Conservation (phyloP, 2,113 vertebrate species). For the Otus sunia region DNA sequence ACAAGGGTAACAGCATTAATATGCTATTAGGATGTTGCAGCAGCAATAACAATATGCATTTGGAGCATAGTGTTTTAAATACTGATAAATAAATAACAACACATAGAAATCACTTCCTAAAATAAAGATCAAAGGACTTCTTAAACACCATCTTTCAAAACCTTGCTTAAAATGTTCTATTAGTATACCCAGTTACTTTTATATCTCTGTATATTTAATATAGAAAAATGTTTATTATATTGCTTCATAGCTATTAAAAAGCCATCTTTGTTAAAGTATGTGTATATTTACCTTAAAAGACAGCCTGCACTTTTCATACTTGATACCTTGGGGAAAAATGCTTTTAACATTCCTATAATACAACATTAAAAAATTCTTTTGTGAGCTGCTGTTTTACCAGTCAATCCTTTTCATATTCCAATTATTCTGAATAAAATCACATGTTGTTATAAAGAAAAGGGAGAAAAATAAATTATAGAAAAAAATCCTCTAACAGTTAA, state of each 20-base stretch:
- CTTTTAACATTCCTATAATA: neutral
- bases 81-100: neutral
- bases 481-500: neutral
- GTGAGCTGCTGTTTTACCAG: neutral
- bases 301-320: neutral
- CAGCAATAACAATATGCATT: neutral
- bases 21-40: neutral
- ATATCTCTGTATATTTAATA: neutral
- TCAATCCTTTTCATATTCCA: neutral
- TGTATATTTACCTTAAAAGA: neutral
- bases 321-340: neutral
- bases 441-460: neutral
- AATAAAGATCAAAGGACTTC: neutral
- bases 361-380: rapidly evolving
- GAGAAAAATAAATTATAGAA: neutral
- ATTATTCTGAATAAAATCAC: neutral
- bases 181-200: neutral
- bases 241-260: neutral
- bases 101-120: neutral
- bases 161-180: neutral
- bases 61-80: neutral
- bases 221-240: neutral
- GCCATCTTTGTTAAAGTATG: neutral
- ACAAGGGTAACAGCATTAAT: neutral
- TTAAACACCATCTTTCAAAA: neutral